Conservation (phyloP, 2,113 vertebrate genomes). For the Atrichornis clamosus region DNA sequence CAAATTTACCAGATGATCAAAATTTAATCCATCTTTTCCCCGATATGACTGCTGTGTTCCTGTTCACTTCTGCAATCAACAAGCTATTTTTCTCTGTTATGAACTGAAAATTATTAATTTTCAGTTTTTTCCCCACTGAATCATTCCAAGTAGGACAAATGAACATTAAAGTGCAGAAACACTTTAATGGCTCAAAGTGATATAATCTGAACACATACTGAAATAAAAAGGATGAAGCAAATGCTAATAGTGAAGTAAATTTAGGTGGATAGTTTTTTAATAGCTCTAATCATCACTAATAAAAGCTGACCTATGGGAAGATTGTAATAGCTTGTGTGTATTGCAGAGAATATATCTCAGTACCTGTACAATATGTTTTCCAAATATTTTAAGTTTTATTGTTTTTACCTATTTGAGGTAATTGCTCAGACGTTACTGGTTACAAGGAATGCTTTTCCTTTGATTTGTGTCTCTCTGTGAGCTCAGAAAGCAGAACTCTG, state of each 20-base stretch:
- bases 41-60: not conserved
- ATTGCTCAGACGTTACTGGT: not conserved
- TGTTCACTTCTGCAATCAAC: not conserved
- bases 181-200: not conserved
- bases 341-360: not conserved
- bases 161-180: not conserved
- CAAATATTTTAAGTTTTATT: not conserved
- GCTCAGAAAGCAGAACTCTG: not conserved
- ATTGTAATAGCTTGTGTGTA: not conserved
- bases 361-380: not conserved
- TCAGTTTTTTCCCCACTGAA: not conserved
- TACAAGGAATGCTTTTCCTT: not conserved
- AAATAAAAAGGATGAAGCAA: not conserved
- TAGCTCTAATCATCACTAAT: not conserved
- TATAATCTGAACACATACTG: not conserved
- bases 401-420: not conserved
- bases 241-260: not conserved
- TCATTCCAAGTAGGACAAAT: not conserved
- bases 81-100: not conserved
- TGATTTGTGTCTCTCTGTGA: not conserved
- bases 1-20: not conserved
- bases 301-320: not conserved
- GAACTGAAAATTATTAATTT: not conserved
- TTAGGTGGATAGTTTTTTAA: not conserved
- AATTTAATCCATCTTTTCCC: not conserved